Percentiles rank a stretch among this genome's conserved stretches.
Evolutionary conservation across 1,140 invertebrate species (phyloP).

Genomic region (Drosophila subpulchrella): DNA sequence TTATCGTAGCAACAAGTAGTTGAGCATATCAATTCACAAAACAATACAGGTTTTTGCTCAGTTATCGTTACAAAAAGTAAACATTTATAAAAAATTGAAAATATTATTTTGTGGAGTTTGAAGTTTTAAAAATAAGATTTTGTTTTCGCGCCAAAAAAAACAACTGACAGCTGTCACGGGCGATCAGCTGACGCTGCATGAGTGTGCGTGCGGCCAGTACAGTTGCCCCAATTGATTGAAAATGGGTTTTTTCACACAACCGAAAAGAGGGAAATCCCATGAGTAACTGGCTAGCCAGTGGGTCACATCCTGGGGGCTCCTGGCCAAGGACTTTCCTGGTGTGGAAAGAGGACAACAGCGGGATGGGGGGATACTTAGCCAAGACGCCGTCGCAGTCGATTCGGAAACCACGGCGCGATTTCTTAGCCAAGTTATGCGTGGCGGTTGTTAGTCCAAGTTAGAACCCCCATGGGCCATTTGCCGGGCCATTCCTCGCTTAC

Average conservation of each 20-base stretch:
- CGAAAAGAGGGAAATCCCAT: neutral
- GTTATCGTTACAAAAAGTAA: too few species aligned
- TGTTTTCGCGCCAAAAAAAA: neutral
- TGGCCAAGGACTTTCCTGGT: neutral
- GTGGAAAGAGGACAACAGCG: neutral
- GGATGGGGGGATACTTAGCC: constrained; percentile 46
- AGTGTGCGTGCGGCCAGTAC: constrained; percentile 42
- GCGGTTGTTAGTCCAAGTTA: constrained; percentile 44
- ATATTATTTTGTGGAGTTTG: too few species aligned
- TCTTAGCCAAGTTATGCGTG: constrained; percentile 65
- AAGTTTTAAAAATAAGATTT: neutral
- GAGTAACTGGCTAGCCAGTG: neutral
- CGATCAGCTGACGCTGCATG: constrained; percentile 17
- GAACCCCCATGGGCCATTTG: constrained; percentile 31
- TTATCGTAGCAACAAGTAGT: too few species aligned
- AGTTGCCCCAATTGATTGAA: constrained; percentile 54
- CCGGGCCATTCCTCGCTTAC: constrained; percentile 85
- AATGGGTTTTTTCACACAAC: constrained; percentile 17
- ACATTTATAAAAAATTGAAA: too few species aligned
- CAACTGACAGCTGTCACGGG: constrained; percentile 27
- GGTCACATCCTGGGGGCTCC: neutral
- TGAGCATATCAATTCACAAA: too few species aligned
- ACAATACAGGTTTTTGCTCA: too few species aligned
- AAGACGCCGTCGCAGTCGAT: constrained; percentile 68
- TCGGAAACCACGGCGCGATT: constrained; percentile 57